phyloP scores from a whole-genome alignment of 2,113 vertebrate species.

The Cathartes aura region DNA sequence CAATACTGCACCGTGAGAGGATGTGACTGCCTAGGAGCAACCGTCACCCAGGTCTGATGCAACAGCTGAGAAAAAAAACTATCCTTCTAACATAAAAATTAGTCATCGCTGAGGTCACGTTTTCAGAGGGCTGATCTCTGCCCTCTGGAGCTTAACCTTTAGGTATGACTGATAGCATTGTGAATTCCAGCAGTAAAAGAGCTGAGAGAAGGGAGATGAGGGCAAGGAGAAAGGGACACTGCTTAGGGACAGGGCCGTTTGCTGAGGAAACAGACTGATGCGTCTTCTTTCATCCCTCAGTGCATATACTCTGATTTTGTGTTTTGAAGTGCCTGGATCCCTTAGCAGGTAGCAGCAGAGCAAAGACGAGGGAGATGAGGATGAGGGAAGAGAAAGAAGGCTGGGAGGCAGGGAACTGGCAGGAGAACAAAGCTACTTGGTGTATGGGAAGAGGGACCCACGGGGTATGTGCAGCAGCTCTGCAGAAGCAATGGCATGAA shows the following conservation, averaged over 20 bases:
- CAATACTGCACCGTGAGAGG: neutral
- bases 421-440: neutral
- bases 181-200: constrained; percentile 20
- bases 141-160: constrained; percentile 50
- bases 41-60: neutral
- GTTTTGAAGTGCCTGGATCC: neutral
- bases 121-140: constrained; percentile 37
- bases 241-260: neutral
- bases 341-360: neutral
- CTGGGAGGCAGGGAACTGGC: neutral
- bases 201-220: neutral
- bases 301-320: neutral
- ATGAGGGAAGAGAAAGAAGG: neutral
- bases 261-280: neutral
- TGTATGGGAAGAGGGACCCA: neutral
- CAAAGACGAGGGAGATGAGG: neutral
- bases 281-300: neutral
- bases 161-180: constrained; percentile 41
- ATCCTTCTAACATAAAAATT: constrained; percentile 45
- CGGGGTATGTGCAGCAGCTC: neutral
- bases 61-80: neutral
- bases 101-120: constrained; percentile 3
- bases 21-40: neutral
- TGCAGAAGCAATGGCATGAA: neutral
- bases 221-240: neutral